Percentiles rank a stretch among this genome's conserved stretches.
Evolutionary conservation across 2,888 invertebrate genomes (phyloP).

Genomic region (Melanargia galathea): DNA sequence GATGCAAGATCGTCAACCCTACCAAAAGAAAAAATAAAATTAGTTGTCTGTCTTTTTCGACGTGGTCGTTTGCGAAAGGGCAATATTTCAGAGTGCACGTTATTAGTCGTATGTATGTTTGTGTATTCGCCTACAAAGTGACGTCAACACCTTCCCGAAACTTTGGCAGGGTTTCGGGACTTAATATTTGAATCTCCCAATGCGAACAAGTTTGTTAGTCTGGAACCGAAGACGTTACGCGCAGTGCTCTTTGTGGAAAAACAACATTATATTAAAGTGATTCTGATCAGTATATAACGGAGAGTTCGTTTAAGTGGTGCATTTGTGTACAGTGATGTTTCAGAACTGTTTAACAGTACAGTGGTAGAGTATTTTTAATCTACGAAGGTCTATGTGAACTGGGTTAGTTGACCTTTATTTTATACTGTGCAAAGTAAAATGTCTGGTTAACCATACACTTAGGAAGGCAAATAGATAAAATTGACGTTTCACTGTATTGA

Average conservation of each 20-base stretch:
- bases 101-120: constrained; percentile 55
- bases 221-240: constrained; percentile 67
- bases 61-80: constrained; percentile 51
- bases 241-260: constrained; percentile 41
- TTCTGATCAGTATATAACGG: background rate
- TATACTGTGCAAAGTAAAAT: background rate
- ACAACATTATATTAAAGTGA: constrained; percentile 31
- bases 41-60: constrained; percentile 18
- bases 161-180: constrained; percentile 78
- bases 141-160: constrained; percentile 77
- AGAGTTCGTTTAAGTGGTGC: background rate
- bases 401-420: constrained; percentile 4
- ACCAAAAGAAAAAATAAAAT: constrained; percentile 15
- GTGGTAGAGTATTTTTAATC: constrained; percentile 15
- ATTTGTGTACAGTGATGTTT: constrained; percentile 19
- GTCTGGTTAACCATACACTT: background rate
- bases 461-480: background rate
- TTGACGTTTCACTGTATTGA: background rate
- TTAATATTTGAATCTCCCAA: constrained; percentile 74
- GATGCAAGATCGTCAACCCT: constrained; percentile 7
- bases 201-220: constrained; percentile 74
- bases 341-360: constrained; percentile 4
- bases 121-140: constrained; percentile 59
- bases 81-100: constrained; percentile 67
- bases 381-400: constrained; percentile 1